phyloP scores from a whole-genome alignment of 1,140 invertebrate genomes.

The Riptortus pedestris region DNA sequence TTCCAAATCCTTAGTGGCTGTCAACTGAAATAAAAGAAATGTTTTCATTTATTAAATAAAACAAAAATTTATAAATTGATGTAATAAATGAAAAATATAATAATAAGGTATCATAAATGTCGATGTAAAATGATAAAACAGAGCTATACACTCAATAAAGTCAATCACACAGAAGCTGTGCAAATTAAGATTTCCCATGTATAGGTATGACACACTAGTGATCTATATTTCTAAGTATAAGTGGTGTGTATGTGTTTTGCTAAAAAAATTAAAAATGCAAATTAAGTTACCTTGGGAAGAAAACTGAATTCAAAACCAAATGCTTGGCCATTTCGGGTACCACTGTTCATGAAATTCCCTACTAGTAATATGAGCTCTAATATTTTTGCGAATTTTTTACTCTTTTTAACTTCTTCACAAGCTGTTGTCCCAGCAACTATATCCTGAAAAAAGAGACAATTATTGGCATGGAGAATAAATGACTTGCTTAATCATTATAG shows the following conservation, averaged over 20 bases:
- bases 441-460: slow-evolving; percentile 47
- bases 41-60: slow-evolving; percentile 23
- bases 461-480: no score
- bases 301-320: slow-evolving; percentile 95
- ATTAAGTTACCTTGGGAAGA: slow-evolving; percentile 66
- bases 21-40: slow-evolving; percentile 52
- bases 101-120: slow-evolving; percentile 18
- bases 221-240: no score
- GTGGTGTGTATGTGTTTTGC: no score
- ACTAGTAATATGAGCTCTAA: slow-evolving; percentile 80
- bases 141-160: background rate
- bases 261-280: slow-evolving; percentile 14
- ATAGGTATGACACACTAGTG: no score
- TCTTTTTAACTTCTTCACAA: slow-evolving; percentile 85
- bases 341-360: slow-evolving; percentile 92
- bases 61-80: slow-evolving; percentile 16
- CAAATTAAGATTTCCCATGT: no score
- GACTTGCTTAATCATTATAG: no score
- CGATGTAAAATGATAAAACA: background rate
- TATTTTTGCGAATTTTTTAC: slow-evolving; percentile 80
- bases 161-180: background rate
- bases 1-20: slow-evolving; percentile 87
- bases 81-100: slow-evolving; percentile 23
- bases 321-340: slow-evolving; percentile 83
- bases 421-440: slow-evolving; percentile 90